Conservation (phyloP, 2,113 vertebrate species). For the Poecile atricapillus region DNA sequence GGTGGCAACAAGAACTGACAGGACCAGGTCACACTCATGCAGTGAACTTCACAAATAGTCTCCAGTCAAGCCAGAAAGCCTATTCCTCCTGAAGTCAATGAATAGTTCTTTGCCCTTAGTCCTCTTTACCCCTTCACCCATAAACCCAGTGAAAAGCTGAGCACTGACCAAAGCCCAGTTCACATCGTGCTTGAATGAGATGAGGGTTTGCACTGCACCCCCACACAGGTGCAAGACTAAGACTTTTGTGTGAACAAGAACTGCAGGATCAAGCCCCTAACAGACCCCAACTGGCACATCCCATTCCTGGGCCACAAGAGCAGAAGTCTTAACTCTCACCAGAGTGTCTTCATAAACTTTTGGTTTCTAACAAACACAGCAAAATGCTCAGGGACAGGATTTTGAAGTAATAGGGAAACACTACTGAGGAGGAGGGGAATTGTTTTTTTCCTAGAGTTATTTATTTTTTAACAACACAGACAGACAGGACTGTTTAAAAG, state of each 20-base stretch:
- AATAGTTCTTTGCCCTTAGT: not conserved
- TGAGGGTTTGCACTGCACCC: not conserved
- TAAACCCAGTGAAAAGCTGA: not conserved
- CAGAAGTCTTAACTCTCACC: not conserved
- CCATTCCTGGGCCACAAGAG: not conserved
- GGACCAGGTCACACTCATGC: not conserved
- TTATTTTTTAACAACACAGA: not conserved
- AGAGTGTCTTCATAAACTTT: rapidly evolving
- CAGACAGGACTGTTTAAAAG: not conserved
- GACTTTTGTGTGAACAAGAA: not conserved
- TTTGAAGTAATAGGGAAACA: not conserved
- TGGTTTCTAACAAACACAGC: not conserved
- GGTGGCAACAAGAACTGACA: not conserved
- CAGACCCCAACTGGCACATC: not conserved
- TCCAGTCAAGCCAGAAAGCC: not conserved
- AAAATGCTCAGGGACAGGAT: not conserved
- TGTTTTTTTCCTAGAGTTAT: not conserved
- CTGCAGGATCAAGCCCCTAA: not conserved
- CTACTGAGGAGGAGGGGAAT: not conserved
- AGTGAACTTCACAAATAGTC: not conserved
- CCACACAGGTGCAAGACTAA: not conserved
- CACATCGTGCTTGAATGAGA: not conserved
- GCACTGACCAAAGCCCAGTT: not conserved
- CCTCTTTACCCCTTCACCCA: not conserved
- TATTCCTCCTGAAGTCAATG: not conserved